Evolutionary conservation across 1,140 invertebrate genomes (phyloP), one percentile per base, ranked within the genome.

Genomic region (Branchinecta lynchi): DNA sequence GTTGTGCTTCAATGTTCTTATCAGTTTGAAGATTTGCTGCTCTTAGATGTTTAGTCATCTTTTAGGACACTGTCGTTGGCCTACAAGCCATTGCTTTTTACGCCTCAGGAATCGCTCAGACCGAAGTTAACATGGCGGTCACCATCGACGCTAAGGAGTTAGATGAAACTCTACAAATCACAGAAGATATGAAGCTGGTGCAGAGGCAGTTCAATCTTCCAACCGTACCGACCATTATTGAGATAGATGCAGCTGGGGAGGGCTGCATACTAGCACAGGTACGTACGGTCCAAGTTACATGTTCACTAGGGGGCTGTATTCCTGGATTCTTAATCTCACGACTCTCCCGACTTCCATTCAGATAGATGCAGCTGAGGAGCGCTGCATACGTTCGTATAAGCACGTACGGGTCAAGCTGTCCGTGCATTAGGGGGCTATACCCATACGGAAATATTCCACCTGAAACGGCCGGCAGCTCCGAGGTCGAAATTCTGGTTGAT

Each of bases 61-160:
- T 81, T 17, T 66, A 87, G 76, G 87, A 88, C 72, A 88, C 86
- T 0, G 81, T 85, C 2, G 77, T 87, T 0, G 87, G 84, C 7
- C 75, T 88, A 17, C 83, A 86, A 71, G 86, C 86, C 0, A 75
- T 88, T 1, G 81, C 84, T 1, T 81, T 82, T 70, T 84, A 86
- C 68, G 83, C 85, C 0, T 74, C 74, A 1, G 73, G 76, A 0
- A 77, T 79, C 71, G 75, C 75, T 3, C 74, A 71, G 5, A 76
- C 77, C n/a, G 71, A 75, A 0, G 77, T 77, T 3, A 77, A 81
- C 69, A 73, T 82, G 5, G 77, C 76, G 7, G 73, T 82, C 7
- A 71, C 77, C 3, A 72, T 81, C 3, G 78, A 78, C 3, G 78
- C 77, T 6, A 73, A 73, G 3, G 77, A 77, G 7, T 43, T 46